These are phyloP conservation scores for Julus scandinavius DNA, from an alignment of 2,888 invertebrate species.

Conservation along the genomic window DNA sequence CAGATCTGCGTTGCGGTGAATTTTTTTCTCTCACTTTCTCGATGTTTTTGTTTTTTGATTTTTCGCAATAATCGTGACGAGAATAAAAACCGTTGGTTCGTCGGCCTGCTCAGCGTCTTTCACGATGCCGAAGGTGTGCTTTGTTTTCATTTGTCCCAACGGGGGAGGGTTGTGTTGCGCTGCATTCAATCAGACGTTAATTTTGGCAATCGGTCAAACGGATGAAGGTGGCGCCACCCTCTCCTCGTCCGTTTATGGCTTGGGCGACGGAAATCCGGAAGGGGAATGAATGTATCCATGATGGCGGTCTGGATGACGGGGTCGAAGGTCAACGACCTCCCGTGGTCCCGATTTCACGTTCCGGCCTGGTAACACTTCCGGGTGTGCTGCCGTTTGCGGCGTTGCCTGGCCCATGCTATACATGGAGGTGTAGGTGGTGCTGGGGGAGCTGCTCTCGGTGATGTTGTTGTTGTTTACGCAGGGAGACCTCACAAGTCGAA, in stretches of 20 bases:
- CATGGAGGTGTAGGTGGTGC: no score
- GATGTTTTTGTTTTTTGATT: background rate
- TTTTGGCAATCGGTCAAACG: background rate
- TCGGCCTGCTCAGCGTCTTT: conserved; percentile 8
- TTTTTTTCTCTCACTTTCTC: background rate
- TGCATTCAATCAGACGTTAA: background rate
- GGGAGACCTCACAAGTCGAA: no score
- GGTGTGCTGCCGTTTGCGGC: no score
- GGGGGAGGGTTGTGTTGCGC: background rate
- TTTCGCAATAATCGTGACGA: background rate
- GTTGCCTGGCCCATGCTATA: no score
- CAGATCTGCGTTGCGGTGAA: background rate
- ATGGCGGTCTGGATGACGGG: background rate
- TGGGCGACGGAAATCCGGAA: background rate
- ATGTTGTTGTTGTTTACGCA: no score
- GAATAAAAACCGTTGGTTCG: background rate
- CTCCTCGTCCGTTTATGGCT: background rate
- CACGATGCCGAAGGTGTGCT: no score
- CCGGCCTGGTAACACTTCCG: no score
- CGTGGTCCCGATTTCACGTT: no score
- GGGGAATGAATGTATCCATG: background rate
- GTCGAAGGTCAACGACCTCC: background rate
- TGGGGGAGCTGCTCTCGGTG: no score
- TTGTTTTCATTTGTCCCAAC: no score
- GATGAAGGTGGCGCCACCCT: background rate